Percentiles rank a stretch among this genome's conserved stretches.
These are phyloP conservation scores for Caenorhabditis becei DNA, from an alignment of 2,888 invertebrate genomes.

Conservation along the genomic window DNA sequence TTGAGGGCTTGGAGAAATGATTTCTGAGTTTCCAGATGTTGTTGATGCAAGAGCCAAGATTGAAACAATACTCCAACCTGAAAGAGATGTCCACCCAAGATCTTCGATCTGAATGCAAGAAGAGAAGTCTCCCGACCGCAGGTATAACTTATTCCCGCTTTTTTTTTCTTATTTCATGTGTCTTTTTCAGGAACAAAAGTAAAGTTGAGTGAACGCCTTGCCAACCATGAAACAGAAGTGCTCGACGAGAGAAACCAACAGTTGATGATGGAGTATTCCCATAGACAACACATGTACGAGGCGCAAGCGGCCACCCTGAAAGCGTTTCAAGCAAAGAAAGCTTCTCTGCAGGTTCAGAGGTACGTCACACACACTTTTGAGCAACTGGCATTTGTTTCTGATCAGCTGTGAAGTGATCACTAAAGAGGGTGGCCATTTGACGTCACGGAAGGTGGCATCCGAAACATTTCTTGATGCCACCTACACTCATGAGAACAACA, in stretches of 20 bases:
- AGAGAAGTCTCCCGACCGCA: slow-evolving; percentile 21
- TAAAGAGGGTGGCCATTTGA: slow-evolving; percentile 46
- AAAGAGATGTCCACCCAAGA: slow-evolving; percentile 46
- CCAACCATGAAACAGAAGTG: slow-evolving; percentile 15
- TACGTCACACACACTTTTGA: slow-evolving; percentile 52
- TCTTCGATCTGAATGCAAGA: slow-evolving; percentile 41
- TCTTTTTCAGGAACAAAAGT: slow-evolving; percentile 25
- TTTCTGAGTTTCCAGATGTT: slow-evolving; percentile 44
- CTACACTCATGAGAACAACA: slow-evolving; percentile 48
- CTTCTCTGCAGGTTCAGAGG: slow-evolving; percentile 44
- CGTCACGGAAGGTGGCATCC: slow-evolving; percentile 42
- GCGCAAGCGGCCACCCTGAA: slow-evolving; percentile 52
- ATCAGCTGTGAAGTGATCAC: slow-evolving; percentile 52
- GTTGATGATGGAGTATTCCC: slow-evolving; percentile 28
- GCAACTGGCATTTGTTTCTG: slow-evolving; percentile 57
- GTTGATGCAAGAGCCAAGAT: slow-evolving; percentile 43
- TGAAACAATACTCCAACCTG: slow-evolving; percentile 29
- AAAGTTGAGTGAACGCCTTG: slow-evolving; percentile 28
- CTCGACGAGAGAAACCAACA: slow-evolving; percentile 26
- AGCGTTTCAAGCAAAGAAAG: slow-evolving; percentile 46
- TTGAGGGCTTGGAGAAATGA: no score
- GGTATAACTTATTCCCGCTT: slow-evolving; percentile 20
- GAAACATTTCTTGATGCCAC: slow-evolving; percentile 1
- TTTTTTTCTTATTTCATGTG: not conserved
- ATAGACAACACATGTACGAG: slow-evolving; percentile 49